Evolutionary conservation across 2,888 invertebrate genomes (phyloP).

Genomic region (Tenthredo distinguenda): DNA sequence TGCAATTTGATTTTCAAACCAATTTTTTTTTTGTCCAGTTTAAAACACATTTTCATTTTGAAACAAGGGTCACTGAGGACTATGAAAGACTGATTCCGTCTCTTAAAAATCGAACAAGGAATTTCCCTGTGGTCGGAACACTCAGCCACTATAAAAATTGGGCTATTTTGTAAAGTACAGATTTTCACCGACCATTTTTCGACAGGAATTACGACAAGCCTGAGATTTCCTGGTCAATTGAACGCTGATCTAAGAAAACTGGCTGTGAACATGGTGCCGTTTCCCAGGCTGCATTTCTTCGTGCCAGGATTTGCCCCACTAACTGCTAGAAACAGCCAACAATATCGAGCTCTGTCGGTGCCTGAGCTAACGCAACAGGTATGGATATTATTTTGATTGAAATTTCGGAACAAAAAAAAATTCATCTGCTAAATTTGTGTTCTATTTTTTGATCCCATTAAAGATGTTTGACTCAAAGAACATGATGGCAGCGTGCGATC

Average conservation of each 20-base stretch:
- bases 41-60: no score
- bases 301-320: constrained; percentile 83
- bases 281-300: constrained; percentile 82
- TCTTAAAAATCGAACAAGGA: no score
- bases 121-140: no score
- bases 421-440: background rate
- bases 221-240: constrained; percentile 83
- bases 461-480: constrained; percentile 83
- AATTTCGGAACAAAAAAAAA: background rate
- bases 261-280: constrained; percentile 84
- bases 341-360: constrained; percentile 79
- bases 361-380: constrained; percentile 80
- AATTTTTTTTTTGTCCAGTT: background rate
- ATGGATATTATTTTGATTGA: background rate
- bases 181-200: background rate
- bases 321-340: constrained; percentile 79
- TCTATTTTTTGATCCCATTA: constrained; percentile 59
- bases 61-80: no score
- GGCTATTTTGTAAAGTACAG: background rate
- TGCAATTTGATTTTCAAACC: background rate
- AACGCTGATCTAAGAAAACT: constrained; percentile 83
- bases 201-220: constrained; percentile 78
- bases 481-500: constrained; percentile 84
- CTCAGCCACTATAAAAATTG: no score
- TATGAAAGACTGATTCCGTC: no score